Conservation (phyloP, 2,797 vertebrate genomes). For the Luscinia luscinia region DNA sequence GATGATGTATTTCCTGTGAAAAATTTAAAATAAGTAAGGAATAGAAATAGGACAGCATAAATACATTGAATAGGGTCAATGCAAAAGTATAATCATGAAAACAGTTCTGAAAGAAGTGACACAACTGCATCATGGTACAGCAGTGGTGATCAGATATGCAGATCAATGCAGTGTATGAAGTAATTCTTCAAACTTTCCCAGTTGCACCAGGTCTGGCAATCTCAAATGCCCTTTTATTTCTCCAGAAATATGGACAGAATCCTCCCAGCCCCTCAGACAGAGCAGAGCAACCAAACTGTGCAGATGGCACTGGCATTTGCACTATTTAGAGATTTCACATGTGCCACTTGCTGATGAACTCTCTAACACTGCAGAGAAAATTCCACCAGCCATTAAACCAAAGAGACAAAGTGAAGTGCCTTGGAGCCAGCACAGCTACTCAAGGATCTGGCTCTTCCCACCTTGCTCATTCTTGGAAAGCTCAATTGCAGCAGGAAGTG, state of each 20-base stretch:
- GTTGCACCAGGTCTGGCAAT: background rate
- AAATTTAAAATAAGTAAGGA: constrained; percentile 40
- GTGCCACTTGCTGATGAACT: constrained; percentile 39
- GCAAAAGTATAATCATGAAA: background rate
- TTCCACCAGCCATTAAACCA: background rate
- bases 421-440: background rate
- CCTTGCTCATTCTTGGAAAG: background rate
- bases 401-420: background rate
- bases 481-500: background rate
- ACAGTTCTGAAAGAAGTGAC: background rate
- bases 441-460: background rate
- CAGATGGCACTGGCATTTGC: constrained; percentile 46
- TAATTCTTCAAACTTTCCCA: background rate
- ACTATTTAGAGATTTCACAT: background rate
- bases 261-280: background rate
- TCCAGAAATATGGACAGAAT: background rate
- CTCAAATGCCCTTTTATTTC: background rate
- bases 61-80: background rate
- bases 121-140: background rate
- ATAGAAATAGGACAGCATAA: background rate
- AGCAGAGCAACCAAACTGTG: background rate
- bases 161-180: background rate
- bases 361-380: background rate
- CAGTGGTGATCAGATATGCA: background rate
- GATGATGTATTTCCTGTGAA: constrained; percentile 47